Conservation (phyloP, 2,797 vertebrate genomes). For the Botia kubotai region DNA sequence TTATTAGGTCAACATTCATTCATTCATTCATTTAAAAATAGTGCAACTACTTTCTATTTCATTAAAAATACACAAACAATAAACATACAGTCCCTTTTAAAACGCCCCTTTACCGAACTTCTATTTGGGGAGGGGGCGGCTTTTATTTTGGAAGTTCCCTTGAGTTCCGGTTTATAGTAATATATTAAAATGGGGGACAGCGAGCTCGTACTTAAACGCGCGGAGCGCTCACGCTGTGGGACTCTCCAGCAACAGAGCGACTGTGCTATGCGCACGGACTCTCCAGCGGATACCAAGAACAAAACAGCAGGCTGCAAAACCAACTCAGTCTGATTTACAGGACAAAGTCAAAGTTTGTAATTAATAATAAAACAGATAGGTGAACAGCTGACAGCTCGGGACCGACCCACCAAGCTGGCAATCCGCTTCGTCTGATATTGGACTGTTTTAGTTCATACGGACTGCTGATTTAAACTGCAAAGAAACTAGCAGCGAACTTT, state of each 20-base stretch:
- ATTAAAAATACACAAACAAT: no score
- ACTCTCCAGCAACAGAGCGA: not conserved
- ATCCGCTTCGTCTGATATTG: not conserved
- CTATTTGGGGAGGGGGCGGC: not conserved
- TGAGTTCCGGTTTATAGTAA: constrained; percentile 34
- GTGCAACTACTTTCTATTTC: no score
- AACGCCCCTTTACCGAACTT: no score
- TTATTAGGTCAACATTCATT: no score
- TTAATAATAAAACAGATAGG: not conserved
- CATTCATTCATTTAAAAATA: no score
- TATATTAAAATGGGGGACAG: not conserved
- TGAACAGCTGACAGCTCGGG: constrained; percentile 27
- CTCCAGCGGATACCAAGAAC: not conserved
- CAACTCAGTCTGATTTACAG: not conserved
- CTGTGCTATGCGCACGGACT: not conserved
- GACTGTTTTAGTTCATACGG: constrained; percentile 22
- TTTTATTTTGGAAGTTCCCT: constrained; percentile 46
- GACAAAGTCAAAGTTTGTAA: not conserved
- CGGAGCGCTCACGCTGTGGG: constrained; percentile 21
- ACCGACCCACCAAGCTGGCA: constrained; percentile 38
- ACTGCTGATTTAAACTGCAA: not conserved
- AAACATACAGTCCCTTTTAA: no score
- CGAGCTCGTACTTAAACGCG: not conserved
- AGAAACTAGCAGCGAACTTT: not conserved
- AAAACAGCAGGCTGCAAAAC: not conserved